Percentiles rank a stretch among this genome's conserved stretches.
Conservation (phyloP, 2,797 vertebrate genomes). For the Discoglossus pictus region DNA sequence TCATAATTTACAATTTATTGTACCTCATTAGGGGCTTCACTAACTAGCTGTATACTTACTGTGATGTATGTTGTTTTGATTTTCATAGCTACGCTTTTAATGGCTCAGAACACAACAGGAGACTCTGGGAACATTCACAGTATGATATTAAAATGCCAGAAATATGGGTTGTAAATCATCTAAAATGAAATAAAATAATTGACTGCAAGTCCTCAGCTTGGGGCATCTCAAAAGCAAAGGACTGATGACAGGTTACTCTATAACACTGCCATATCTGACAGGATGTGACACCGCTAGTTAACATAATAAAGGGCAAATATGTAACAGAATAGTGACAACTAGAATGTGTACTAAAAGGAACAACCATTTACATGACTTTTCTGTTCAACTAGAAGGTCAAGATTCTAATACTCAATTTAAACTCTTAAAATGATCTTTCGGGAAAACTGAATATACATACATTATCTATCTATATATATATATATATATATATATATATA, state of each 20-base stretch:
- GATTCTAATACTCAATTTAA: no score
- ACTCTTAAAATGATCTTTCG: no score
- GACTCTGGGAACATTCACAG: not conserved
- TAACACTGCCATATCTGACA: not conserved
- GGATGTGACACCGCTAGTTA: constrained; percentile 13
- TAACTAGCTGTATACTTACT: no score
- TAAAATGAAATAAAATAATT: constrained; percentile 10
- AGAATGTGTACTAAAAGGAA: not conserved
- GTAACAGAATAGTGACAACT: constrained; percentile 9
- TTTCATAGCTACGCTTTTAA: no score
- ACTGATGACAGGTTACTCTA: constrained; percentile 7
- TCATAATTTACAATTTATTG: no score
- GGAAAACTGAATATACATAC: no score
- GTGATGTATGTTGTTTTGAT: no score
- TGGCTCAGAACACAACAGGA: not conserved
- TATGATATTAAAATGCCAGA: constrained; percentile 1
- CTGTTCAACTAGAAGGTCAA: constrained; percentile 6
- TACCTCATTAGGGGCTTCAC: no score
- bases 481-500: no score
- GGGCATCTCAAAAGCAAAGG: constrained; percentile 2
- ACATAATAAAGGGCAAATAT: constrained; percentile 9
- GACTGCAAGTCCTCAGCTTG: constrained; percentile 16
- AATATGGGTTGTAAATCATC: not conserved
- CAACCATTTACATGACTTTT: not conserved
- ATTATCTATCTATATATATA: no score